A percentile compares a stretch with the other conserved stretches of the same genome.
These are phyloP conservation scores for Mus minutoides DNA, from an alignment of 2,797 vertebrate species.

Conservation along the genomic window DNA sequence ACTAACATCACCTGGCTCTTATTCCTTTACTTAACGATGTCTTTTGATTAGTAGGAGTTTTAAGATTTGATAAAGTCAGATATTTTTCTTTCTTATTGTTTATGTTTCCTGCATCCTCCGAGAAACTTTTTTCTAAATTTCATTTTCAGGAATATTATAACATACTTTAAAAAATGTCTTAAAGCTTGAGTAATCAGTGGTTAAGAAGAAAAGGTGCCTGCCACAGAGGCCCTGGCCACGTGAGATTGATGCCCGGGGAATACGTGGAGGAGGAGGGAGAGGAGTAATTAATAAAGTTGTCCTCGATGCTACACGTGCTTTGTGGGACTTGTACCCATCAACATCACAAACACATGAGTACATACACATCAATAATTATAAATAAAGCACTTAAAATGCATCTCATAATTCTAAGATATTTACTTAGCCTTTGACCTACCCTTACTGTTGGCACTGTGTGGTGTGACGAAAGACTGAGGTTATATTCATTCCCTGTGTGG, in stretches of 20 bases:
- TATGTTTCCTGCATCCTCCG: neutral
- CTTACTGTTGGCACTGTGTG: neutral
- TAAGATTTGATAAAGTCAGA: neutral
- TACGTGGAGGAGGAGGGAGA: neutral
- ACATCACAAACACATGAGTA: no score
- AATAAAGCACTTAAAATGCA: neutral
- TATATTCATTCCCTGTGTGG: neutral
- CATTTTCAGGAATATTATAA: neutral
- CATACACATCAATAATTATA: neutral
- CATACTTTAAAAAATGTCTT: neutral
- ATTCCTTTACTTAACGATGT: neutral
- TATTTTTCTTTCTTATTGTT: slow-evolving; percentile 21
- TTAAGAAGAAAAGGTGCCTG: neutral
- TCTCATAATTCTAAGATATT: neutral
- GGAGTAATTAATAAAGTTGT: neutral
- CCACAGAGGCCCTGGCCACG: neutral
- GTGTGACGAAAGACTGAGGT: neutral
- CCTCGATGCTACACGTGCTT: neutral
- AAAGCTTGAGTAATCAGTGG: neutral
- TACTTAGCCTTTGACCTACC: neutral
- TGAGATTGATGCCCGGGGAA: neutral
- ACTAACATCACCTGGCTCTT: neutral
- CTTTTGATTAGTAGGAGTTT: neutral
- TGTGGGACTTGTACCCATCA: neutral
- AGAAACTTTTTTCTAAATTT: neutral